Evolutionary conservation across 1,140 invertebrate species (phyloP).

Genomic region (Tribolium madens): DNA sequence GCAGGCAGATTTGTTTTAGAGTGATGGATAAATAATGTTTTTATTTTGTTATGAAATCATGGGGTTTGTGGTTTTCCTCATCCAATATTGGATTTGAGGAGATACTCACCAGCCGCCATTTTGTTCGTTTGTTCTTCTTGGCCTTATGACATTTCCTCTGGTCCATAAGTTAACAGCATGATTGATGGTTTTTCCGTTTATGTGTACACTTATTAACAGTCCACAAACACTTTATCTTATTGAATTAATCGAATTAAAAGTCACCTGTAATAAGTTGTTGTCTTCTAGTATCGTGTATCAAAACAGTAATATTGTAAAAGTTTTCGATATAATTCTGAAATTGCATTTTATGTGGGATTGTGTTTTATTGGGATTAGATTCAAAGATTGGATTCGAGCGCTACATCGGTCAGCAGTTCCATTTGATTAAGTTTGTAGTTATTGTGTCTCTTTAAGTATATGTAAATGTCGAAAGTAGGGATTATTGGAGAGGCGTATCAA

Average conservation of each 20-base stretch:
- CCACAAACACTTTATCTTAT: not conserved
- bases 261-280: no score
- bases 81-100: not conserved
- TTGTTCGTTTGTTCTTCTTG: slow-evolving; percentile 22
- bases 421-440: slow-evolving; percentile 1
- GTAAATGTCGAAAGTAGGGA: not conserved
- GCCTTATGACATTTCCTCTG: not conserved
- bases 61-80: not conserved
- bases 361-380: no score
- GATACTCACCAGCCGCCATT: slow-evolving; percentile 34
- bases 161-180: slow-evolving; percentile 5
- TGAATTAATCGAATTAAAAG: no score
- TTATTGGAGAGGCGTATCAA: not conserved
- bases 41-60: slow-evolving; percentile 21
- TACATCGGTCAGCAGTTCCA: not conserved
- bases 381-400: slow-evolving; percentile 8
- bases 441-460: not conserved
- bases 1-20: no score
- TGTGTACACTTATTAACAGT: not conserved
- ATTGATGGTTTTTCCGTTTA: not conserved
- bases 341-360: not conserved
- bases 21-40: no score
- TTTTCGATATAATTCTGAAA: not conserved
- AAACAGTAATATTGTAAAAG: not conserved
- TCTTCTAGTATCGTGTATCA: no score